These are phyloP conservation scores for Oedothorax gibbosus DNA, from an alignment of 1,140 invertebrate species.

Conservation along the genomic window DNA sequence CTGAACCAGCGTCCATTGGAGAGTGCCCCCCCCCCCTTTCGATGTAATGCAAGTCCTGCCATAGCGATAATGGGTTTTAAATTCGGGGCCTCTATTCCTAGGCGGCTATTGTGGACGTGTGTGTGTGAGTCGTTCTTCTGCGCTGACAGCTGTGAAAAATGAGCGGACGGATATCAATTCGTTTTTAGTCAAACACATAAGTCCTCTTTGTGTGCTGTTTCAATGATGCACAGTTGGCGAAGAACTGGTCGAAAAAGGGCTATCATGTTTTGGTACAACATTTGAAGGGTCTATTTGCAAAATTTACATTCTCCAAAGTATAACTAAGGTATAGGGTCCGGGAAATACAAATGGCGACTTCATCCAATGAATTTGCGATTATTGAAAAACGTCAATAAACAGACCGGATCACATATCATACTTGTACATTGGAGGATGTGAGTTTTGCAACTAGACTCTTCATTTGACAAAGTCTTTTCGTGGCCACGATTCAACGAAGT, in stretches of 20 bases:
- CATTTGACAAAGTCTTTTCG: too few relatives aligned
- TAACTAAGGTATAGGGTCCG: too few relatives aligned
- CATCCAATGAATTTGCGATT: too few relatives aligned
- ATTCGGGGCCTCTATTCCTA: conserved; percentile 34
- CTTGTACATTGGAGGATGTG: too few relatives aligned
- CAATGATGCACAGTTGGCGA: neutral
- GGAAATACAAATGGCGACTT: too few relatives aligned
- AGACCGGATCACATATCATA: too few relatives aligned
- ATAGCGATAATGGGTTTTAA: conserved; percentile 55
- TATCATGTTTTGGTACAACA: neutral
- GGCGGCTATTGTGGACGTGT: conserved; percentile 13
- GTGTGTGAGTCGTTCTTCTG: conserved; percentile 34
- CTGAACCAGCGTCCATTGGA: neutral
- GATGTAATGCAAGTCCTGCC: conserved; percentile 17
- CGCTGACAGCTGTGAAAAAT: conserved; percentile 54
- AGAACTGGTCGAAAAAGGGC: conserved; percentile 29
- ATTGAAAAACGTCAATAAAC: too few relatives aligned
- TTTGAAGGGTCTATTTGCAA: too few relatives aligned
- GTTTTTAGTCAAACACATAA: conserved; percentile 56
- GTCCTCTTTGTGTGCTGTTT: conserved; percentile 29
- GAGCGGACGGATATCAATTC: conserved; percentile 53
- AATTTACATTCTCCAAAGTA: too few relatives aligned
- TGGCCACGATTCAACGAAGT: too few relatives aligned
- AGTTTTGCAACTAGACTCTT: too few relatives aligned
- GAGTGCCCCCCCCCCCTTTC: neutral